Evolutionary conservation across 2,888 invertebrate genomes (phyloP).

Genomic region (Mythimna impura): DNA sequence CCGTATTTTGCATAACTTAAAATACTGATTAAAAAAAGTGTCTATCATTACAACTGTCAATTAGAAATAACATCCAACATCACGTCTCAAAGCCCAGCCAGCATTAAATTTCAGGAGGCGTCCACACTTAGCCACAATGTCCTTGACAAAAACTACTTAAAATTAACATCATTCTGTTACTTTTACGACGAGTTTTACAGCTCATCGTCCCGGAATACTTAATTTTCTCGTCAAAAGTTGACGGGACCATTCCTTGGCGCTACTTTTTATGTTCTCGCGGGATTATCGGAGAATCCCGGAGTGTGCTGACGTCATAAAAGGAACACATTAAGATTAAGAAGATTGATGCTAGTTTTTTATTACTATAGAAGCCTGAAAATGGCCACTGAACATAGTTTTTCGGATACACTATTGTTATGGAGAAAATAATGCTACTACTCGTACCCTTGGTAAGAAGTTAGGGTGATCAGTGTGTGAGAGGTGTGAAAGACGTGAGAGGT

Average conservation of each 20-base stretch:
- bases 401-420: constrained; percentile 1
- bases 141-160: constrained; percentile 58
- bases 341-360: constrained; percentile 53
- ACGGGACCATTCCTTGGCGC: constrained; percentile 38
- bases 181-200: constrained; percentile 59
- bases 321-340: constrained; percentile 55
- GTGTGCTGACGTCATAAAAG: constrained; percentile 55
- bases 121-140: constrained; percentile 38
- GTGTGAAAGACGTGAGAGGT: background rate
- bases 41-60: background rate
- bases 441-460: background rate
- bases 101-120: constrained; percentile 37
- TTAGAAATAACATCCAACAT: constrained; percentile 11
- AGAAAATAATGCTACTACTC: constrained; percentile 9
- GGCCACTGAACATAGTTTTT: constrained; percentile 22
- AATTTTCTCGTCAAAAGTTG: constrained; percentile 61
- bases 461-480: background rate
- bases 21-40: too few relatives aligned
- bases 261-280: constrained; percentile 53
- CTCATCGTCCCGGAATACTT: constrained; percentile 59
- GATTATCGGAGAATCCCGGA: constrained; percentile 36
- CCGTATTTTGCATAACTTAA: too few relatives aligned
- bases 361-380: constrained; percentile 31
- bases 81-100: constrained; percentile 12
- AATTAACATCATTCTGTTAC: constrained; percentile 52